Percentiles rank a stretch among this genome's conserved stretches.
phyloP scores from a whole-genome alignment of 2,797 vertebrate genomes.

The Tapera naevia region DNA sequence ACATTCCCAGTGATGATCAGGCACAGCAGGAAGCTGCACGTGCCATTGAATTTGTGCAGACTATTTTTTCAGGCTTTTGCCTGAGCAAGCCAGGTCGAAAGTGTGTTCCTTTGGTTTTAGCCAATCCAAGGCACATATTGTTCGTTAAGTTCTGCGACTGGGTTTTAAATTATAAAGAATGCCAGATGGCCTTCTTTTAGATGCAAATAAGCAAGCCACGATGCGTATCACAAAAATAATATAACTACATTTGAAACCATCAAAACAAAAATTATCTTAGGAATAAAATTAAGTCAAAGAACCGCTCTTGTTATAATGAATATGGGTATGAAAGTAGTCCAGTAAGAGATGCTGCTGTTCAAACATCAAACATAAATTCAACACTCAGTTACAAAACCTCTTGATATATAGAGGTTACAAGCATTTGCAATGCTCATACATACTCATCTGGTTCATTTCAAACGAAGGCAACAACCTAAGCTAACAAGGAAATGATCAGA shows the following conservation, averaged over 20 bases:
- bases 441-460: background rate
- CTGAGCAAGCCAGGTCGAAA: background rate
- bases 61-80: background rate
- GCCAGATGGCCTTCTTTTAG: background rate
- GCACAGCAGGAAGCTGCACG: background rate
- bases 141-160: background rate
- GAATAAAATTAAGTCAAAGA: background rate
- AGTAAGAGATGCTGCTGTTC: background rate
- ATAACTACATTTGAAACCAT: background rate
- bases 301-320: background rate
- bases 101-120: background rate
- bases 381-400: background rate
- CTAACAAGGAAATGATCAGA: background rate
- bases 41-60: background rate
- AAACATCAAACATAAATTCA: background rate
- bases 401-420: background rate
- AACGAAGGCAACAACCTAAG: background rate
- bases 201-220: background rate
- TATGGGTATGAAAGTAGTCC: background rate
- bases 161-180: background rate
- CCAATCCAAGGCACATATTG: background rate
- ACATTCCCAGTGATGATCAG: background rate
- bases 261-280: background rate
- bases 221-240: background rate
- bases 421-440: background rate